These are phyloP conservation scores for Trichosurus vulpecula DNA, from an alignment of 2,797 vertebrate genomes.

Conservation along the genomic window DNA sequence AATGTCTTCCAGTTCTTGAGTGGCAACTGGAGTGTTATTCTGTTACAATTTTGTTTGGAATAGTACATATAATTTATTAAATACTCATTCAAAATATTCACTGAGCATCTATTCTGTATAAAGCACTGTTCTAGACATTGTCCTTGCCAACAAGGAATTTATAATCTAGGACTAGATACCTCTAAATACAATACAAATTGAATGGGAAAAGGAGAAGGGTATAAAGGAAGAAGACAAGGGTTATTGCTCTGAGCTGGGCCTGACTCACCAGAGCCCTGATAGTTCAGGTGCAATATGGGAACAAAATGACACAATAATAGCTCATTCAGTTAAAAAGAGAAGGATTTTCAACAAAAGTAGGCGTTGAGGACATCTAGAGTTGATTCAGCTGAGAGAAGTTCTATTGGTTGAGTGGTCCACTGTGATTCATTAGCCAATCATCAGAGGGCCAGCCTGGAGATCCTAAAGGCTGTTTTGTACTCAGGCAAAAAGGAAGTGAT, in stretches of 20 bases:
- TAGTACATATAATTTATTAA: neutral
- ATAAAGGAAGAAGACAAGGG: neutral
- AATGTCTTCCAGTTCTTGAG: slow-evolving; percentile 42
- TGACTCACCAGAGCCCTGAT: neutral
- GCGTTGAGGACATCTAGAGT: neutral
- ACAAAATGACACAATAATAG: neutral
- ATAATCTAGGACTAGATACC: neutral
- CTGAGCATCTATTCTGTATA: neutral
- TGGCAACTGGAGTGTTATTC: neutral
- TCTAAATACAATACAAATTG: neutral
- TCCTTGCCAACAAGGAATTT: neutral
- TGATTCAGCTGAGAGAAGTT: neutral
- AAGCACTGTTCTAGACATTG: neutral
- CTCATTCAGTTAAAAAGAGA: neutral
- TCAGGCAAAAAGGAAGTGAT: neutral
- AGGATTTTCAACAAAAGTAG: neutral
- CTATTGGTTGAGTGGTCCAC: neutral
- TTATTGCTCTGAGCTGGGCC: neutral
- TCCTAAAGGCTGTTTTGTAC: neutral
- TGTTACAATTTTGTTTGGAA: neutral
- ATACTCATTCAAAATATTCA: neutral
- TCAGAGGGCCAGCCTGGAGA: neutral
- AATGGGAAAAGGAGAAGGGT: neutral
- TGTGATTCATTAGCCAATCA: neutral
- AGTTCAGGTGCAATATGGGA: neutral